Conservation (phyloP, 1,140 invertebrate species). For the Lordiphosa stackelbergi region DNA sequence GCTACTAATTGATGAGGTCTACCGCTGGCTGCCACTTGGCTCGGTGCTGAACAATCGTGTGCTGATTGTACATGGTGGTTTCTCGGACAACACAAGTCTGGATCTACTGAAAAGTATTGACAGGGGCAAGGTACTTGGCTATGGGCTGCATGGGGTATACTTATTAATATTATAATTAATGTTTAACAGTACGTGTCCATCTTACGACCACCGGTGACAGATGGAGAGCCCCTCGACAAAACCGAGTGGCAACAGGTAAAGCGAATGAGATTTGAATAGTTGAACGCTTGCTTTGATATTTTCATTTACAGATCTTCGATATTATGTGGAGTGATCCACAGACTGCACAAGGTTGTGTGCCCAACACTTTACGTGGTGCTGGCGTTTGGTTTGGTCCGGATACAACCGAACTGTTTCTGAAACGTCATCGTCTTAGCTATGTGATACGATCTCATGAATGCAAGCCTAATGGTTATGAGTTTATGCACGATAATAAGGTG, state of each 20-base stretch:
- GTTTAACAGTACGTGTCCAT: slow-evolving; percentile 87
- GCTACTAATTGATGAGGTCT: slow-evolving; percentile 90
- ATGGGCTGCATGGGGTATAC: not conserved
- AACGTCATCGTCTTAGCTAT: slow-evolving; percentile 85
- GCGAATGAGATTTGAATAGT: not conserved
- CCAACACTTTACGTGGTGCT: slow-evolving; percentile 91
- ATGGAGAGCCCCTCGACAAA: slow-evolving; percentile 83
- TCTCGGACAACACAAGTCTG: slow-evolving; percentile 90
- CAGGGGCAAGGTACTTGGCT: slow-evolving; percentile 84
- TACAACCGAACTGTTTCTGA: slow-evolving; percentile 87
- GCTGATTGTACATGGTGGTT: slow-evolving; percentile 92
- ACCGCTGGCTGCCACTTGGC: slow-evolving; percentile 92
- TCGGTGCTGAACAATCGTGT: slow-evolving; percentile 92
- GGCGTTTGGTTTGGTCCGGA: slow-evolving; percentile 95
- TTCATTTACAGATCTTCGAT: slow-evolving; percentile 85
- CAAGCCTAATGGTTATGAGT: slow-evolving; percentile 93
- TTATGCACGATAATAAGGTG: slow-evolving; percentile 89
- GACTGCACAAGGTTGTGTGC: slow-evolving; percentile 83
- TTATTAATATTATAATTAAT: not conserved
- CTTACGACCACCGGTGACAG: slow-evolving; percentile 85
- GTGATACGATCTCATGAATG: slow-evolving; percentile 94
- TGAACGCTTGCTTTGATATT: not conserved
- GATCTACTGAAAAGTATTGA: slow-evolving; percentile 85
- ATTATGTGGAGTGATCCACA: slow-evolving; percentile 95
- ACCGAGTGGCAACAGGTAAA: slow-evolving; percentile 88